These are phyloP conservation scores for Oceanites oceanicus DNA, from an alignment of 2,113 vertebrate species.

Conservation along the genomic window DNA sequence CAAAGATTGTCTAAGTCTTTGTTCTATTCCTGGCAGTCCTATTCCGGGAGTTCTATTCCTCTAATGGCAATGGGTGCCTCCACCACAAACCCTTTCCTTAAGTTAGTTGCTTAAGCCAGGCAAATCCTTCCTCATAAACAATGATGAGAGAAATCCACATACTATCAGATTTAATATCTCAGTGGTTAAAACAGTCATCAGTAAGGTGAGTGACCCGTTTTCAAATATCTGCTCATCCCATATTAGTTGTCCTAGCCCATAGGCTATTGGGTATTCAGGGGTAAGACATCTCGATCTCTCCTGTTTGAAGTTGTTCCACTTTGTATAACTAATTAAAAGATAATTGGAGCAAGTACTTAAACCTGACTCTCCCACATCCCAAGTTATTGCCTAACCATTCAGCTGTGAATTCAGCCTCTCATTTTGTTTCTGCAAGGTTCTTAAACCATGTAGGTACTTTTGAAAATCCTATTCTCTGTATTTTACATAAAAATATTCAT, in stretches of 20 bases:
- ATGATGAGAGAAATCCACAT: slow-evolving; percentile 14
- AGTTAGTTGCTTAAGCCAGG: slow-evolving; percentile 21
- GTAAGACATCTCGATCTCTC: slow-evolving; percentile 39
- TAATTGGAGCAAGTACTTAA: slow-evolving; percentile 57
- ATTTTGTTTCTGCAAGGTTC: slow-evolving; percentile 10
- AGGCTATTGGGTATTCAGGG: slow-evolving; percentile 40
- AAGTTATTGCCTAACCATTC: slow-evolving; percentile 48
- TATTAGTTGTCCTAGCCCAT: slow-evolving; percentile 48
- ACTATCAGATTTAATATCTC: slow-evolving; percentile 63
- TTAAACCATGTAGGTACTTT: slow-evolving; percentile 9
- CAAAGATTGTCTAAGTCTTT: background rate
- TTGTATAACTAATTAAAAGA: slow-evolving; percentile 69
- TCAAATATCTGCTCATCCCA: slow-evolving; percentile 34
- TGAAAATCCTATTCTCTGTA: background rate
- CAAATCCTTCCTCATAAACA: slow-evolving; percentile 43
- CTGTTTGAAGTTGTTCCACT: slow-evolving; percentile 66
- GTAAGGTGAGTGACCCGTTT: slow-evolving; percentile 48
- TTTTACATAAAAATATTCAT: background rate
- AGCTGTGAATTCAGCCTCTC: slow-evolving; percentile 3
- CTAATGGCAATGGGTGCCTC: background rate
- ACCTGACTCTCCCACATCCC: slow-evolving; percentile 57
- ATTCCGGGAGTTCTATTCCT: background rate
- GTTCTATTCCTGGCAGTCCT: too few species aligned
- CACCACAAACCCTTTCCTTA: slow-evolving; percentile 2
- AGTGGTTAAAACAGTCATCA: slow-evolving; percentile 60